Conservation (phyloP, 1,140 invertebrate genomes). For the Drosophila tsacasi region DNA sequence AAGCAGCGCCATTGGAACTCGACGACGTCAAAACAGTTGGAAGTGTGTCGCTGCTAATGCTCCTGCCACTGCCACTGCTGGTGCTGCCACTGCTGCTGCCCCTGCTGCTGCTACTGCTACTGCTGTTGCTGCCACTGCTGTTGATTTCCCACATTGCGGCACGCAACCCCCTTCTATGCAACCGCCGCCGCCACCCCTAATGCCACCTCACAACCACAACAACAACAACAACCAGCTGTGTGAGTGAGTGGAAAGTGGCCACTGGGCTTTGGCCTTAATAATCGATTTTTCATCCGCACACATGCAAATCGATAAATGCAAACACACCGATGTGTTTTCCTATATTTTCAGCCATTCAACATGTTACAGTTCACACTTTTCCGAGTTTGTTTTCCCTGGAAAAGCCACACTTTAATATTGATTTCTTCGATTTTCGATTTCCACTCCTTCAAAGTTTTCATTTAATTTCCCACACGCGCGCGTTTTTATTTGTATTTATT, state of each 20-base stretch:
- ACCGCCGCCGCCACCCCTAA: conserved; percentile 21
- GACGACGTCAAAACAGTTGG: conserved; percentile 78
- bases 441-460: not conserved
- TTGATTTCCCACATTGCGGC: conserved; percentile 74
- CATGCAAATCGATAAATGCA: conserved; percentile 56
- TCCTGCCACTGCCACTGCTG: conserved; percentile 22
- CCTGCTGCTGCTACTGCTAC: conserved; percentile 36
- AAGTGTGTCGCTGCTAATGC: conserved; percentile 74
- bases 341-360: not conserved
- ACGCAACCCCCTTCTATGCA: conserved; percentile 66
- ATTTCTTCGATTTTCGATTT: not conserved
- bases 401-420: not conserved
- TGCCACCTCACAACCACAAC: conserved; percentile 29
- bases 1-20: conserved; percentile 70
- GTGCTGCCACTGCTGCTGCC: conserved; percentile 35
- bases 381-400: not conserved
- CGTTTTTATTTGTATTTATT: conserved; percentile 32
- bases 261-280: conserved; percentile 61
- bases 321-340: not conserved
- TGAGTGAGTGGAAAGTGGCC: conserved; percentile 58
- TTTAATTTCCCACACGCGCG: conserved; percentile 11
- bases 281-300: conserved; percentile 77
- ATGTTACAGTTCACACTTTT: not conserved
- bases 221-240: conserved; percentile 68
- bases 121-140: conserved; percentile 36